These are phyloP conservation scores for Etheostoma perlongum DNA, from an alignment of 2,797 vertebrate species.

Conservation along the genomic window DNA sequence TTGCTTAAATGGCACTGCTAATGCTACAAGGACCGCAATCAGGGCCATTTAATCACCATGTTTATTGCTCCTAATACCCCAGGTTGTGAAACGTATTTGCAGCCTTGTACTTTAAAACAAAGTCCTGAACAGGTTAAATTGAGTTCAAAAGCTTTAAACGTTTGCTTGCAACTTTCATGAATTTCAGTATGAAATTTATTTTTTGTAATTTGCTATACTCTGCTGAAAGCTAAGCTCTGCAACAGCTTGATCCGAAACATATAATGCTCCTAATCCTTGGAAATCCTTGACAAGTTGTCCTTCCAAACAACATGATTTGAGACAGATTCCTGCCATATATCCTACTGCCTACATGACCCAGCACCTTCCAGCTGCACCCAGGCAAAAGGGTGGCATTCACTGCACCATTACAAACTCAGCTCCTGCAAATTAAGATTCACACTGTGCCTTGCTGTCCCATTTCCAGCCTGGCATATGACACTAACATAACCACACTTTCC, in stretches of 20 bases:
- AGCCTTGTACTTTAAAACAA: conserved; percentile 41
- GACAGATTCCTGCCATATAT: conserved; percentile 45
- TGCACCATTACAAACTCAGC: neutral
- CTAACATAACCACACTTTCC: conserved; percentile 24
- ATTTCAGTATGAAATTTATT: conserved; percentile 15
- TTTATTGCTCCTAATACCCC: conserved; percentile 57
- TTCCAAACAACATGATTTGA: conserved; percentile 51
- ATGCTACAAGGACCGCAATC: conserved; percentile 66
- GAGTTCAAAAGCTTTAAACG: conserved; percentile 20
- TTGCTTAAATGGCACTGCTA: conserved; percentile 78
- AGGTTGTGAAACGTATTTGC: conserved; percentile 26
- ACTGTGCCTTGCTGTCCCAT: conserved; percentile 3
- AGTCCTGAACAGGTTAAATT: conserved; percentile 28
- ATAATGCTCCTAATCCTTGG: conserved; percentile 48
- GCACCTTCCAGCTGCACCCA: conserved; percentile 1
- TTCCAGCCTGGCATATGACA: conserved; percentile 21
- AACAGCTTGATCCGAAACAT: conserved; percentile 36
- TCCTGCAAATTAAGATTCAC: conserved; percentile 35
- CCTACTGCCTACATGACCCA: conserved; percentile 29
- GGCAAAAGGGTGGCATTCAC: conserved; percentile 1
- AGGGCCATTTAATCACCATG: conserved; percentile 69
- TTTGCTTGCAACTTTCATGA: conserved; percentile 15
- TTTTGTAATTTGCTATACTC: conserved; percentile 27
- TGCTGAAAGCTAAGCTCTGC: conserved; percentile 36
- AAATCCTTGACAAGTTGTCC: conserved; percentile 48